phyloP scores from a whole-genome alignment of 2,797 vertebrate species.

The Petrocephalus sullivani region DNA sequence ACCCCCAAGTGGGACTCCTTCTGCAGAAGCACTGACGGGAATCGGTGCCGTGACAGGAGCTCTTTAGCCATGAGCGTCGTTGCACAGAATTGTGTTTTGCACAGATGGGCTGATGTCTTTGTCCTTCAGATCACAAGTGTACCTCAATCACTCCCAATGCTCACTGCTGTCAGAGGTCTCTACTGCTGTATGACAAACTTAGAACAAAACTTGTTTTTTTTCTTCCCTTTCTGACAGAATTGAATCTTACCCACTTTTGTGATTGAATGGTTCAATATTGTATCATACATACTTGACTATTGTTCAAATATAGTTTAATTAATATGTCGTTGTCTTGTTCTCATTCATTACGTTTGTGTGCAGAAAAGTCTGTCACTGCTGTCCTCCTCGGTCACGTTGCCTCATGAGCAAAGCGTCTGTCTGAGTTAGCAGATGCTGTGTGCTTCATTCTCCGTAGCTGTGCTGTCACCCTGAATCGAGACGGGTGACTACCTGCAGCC shows the following conservation, averaged over 20 bases:
- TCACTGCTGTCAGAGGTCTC: constrained; percentile 26
- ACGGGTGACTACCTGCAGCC: background rate
- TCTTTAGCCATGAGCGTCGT: constrained; percentile 51
- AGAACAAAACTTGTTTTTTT: constrained; percentile 28
- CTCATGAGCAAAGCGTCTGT: background rate
- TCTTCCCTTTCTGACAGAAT: constrained; percentile 48
- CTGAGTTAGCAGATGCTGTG: background rate
- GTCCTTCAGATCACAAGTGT: constrained; percentile 32
- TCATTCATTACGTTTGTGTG: constrained; percentile 19
- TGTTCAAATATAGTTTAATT: constrained; percentile 81
- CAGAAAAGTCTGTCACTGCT: background rate
- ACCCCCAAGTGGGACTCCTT: constrained; percentile 35
- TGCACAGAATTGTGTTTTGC: constrained; percentile 49
- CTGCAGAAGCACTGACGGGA: constrained; percentile 45
- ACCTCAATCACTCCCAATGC: constrained; percentile 32
- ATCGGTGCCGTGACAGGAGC: constrained; percentile 40
- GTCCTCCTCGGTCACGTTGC: background rate
- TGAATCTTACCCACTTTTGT: constrained; percentile 68
- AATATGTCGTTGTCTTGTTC: constrained; percentile 43
- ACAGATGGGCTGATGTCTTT: constrained; percentile 42
- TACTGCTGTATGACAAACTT: constrained; percentile 35
- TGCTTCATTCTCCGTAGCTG: background rate
- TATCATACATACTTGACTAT: constrained; percentile 66
- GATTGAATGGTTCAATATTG: constrained; percentile 75
- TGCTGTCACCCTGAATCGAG: background rate